A percentile compares a stretch with the other conserved stretches of the same genome.
phyloP scores from a whole-genome alignment of 2,797 vertebrate species.

The Echeneis naucrates region DNA sequence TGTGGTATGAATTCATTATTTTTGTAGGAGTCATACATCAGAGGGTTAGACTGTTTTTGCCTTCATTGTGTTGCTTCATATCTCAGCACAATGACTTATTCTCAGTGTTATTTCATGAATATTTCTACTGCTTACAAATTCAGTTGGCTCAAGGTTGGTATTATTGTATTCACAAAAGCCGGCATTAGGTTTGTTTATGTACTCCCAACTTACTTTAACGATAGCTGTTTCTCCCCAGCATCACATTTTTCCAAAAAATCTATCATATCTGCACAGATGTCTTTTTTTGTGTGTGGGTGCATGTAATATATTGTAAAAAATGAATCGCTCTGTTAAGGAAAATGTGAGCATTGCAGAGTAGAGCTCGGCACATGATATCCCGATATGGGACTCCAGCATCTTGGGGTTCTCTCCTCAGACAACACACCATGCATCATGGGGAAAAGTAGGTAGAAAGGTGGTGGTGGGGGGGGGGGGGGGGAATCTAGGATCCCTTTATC shows the following conservation, averaged over 20 bases:
- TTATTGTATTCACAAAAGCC: not conserved
- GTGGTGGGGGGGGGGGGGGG: not conserved
- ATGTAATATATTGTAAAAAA: constrained; percentile 22
- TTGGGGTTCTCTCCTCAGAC: constrained; percentile 49
- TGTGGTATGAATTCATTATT: not conserved
- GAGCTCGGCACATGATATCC: constrained; percentile 12
- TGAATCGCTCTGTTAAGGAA: not conserved
- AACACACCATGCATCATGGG: constrained; percentile 68
- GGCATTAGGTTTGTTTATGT: too few species aligned
- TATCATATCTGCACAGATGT: not conserved
- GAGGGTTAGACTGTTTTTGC: not conserved
- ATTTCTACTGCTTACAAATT: not conserved
- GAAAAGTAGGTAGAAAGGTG: constrained; percentile 58
- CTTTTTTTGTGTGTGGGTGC: not conserved
- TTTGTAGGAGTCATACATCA: not conserved
- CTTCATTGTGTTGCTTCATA: not conserved
- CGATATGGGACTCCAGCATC: constrained; percentile 22
- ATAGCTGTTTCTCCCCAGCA: not conserved
- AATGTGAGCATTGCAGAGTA: constrained; percentile 8
- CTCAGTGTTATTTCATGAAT: not conserved
- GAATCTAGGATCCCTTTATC: constrained; percentile 72
- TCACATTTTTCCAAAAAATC: not conserved
- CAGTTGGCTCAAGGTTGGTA: not conserved
- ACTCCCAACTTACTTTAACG: not conserved
- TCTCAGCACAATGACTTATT: not conserved